Conservation (phyloP, 1,140 invertebrate species). For the Drosophila melanica region DNA sequence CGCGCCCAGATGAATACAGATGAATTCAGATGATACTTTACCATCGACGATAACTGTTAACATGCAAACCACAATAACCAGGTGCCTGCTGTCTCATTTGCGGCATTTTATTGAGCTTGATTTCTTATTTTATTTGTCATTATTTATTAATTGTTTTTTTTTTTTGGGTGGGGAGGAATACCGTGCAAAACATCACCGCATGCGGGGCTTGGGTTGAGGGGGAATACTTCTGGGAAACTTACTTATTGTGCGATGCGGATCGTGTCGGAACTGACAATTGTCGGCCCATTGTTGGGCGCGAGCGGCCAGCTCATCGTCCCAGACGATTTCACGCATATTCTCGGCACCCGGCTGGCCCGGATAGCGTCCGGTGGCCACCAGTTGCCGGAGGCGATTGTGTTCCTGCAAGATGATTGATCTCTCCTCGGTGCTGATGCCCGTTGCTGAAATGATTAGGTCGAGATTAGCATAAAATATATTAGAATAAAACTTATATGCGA, state of each 20-base stretch:
- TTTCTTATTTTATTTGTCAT: background rate
- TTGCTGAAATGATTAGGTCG: slow-evolving; percentile 78
- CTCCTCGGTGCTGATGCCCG: slow-evolving; percentile 88
- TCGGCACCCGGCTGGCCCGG: slow-evolving; percentile 90
- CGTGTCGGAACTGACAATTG: slow-evolving; percentile 90
- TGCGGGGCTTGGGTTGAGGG: background rate
- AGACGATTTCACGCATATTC: slow-evolving; percentile 93
- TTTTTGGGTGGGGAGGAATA: background rate
- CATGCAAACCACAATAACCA: slow-evolving; percentile 56
- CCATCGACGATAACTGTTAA: slow-evolving; percentile 1
- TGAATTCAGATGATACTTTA: slow-evolving; percentile 23
- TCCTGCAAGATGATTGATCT: slow-evolving; percentile 90
- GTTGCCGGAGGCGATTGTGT: slow-evolving; percentile 91
- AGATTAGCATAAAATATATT: slow-evolving; percentile 71
- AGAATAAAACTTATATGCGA: slow-evolving; percentile 47
- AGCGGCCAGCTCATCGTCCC: slow-evolving; percentile 93
- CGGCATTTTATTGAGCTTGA: slow-evolving; percentile 12
- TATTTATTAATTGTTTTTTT: background rate
- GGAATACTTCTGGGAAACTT: slow-evolving; percentile 79
- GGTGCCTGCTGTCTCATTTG: slow-evolving; percentile 46
- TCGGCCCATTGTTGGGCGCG: slow-evolving; percentile 93
- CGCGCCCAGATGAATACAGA: slow-evolving; percentile 17
- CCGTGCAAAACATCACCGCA: slow-evolving; percentile 4
- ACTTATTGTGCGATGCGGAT: slow-evolving; percentile 87
- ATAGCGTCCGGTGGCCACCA: slow-evolving; percentile 91